Conservation (phyloP, 2,797 vertebrate genomes). For the Melanitta fusca region DNA sequence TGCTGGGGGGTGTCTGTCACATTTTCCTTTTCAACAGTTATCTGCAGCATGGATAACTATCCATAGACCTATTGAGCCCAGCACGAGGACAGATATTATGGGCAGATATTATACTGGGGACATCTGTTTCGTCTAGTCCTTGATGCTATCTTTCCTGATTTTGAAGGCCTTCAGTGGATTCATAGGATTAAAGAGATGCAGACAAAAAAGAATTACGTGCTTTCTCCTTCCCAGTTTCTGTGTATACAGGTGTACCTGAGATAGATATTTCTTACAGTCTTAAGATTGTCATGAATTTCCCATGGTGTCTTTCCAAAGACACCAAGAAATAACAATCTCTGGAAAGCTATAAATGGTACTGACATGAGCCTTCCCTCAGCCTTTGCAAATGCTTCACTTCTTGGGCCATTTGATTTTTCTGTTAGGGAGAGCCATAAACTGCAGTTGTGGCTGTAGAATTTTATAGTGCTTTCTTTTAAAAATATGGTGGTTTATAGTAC, state of each 20-base stretch:
- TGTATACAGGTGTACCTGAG: neutral
- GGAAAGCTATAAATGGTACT: neutral
- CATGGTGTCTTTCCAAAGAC: neutral
- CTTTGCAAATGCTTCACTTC: neutral
- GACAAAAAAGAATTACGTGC: accelerated
- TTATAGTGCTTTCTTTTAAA: neutral
- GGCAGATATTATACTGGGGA: neutral
- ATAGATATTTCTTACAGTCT: neutral
- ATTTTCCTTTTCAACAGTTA: neutral
- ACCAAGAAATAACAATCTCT: neutral
- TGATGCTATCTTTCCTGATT: neutral
- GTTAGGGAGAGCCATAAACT: neutral
- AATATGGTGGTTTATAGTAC: accelerated
- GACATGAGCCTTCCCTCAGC: neutral
- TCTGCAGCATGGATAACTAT: neutral
- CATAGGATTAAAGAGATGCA: neutral
- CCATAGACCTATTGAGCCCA: neutral
- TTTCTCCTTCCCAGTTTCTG: neutral
- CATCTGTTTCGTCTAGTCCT: accelerated
- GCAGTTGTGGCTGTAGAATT: neutral
- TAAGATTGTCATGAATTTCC: neutral
- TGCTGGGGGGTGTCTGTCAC: neutral
- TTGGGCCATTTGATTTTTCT: neutral
- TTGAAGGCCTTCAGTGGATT: neutral
- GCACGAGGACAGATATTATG: neutral